phyloP scores from a whole-genome alignment of 2,888 invertebrate species.

The Diaprepes abbreviatus region DNA sequence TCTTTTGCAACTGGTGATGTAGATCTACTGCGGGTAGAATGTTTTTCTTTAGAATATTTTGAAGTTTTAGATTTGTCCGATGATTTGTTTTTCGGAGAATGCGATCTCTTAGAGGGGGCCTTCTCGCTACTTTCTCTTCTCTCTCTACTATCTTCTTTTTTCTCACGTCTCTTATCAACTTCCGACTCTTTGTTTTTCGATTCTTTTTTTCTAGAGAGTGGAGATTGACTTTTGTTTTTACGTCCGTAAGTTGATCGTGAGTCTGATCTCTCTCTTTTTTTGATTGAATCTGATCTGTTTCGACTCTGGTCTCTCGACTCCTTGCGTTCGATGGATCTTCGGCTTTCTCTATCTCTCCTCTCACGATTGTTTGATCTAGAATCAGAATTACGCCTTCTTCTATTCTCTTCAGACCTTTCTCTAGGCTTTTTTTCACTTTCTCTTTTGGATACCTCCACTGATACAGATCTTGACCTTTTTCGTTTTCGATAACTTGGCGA shows the following conservation, averaged over 20 bases:
- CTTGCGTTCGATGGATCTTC: conserved; percentile 22
- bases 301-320: conserved; percentile 4
- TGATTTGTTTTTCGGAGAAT: conserved; percentile 13
- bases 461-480: conserved; percentile 54
- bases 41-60: conserved; percentile 18
- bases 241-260: conserved; percentile 55
- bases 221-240: conserved; percentile 28
- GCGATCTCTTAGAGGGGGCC: neutral
- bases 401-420: conserved; percentile 49
- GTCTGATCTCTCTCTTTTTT: conserved; percentile 43
- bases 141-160: conserved; percentile 20
- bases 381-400: conserved; percentile 48
- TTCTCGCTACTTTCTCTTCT: conserved; percentile 15
- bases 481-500: conserved; percentile 38
- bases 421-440: conserved; percentile 34
- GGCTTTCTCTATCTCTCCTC: neutral
- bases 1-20: conserved; percentile 5
- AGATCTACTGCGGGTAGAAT: conserved; percentile 18
- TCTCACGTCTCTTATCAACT: neutral
- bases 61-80: conserved; percentile 1
- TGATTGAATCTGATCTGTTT: conserved; percentile 12
- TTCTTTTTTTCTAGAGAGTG: conserved; percentile 24
- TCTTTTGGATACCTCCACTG: conserved; percentile 32
- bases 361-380: neutral
- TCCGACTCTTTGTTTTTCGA: neutral